Evolutionary conservation across 2,888 invertebrate genomes (phyloP).

Genomic region (Scaptomyza reducta): DNA sequence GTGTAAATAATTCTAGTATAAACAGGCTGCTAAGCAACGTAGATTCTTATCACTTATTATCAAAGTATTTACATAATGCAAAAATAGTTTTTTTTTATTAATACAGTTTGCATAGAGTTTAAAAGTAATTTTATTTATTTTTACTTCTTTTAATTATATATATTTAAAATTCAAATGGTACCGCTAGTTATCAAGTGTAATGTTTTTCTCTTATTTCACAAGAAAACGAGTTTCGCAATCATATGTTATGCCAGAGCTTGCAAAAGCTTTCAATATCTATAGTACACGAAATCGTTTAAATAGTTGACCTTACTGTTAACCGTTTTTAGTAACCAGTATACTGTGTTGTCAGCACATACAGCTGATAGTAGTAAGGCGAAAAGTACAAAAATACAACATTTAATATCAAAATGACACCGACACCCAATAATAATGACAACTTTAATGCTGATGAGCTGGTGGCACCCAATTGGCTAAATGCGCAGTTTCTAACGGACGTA

Average conservation of each 20-base stretch:
- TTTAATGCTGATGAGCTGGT: conserved; percentile 61
- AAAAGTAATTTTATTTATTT: neutral
- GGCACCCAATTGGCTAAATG: conserved; percentile 56
- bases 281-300: neutral
- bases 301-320: neutral
- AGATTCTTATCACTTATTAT: neutral
- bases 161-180: neutral
- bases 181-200: neutral
- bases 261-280: conserved; percentile 3
- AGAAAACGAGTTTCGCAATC: neutral
- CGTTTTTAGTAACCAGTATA: neutral
- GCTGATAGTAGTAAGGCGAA: neutral
- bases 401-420: conserved; percentile 24
- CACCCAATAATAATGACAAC: conserved; percentile 12
- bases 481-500: conserved; percentile 40
- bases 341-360: neutral
- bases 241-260: neutral
- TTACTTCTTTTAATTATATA: neutral
- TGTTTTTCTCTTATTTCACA: neutral
- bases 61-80: neutral
- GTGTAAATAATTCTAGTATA: too few relatives aligned
- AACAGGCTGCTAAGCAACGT: neutral
- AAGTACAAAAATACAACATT: conserved; percentile 23
- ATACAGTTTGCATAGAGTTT: neutral
- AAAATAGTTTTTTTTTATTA: neutral